Conservation (phyloP, 2,113 vertebrate species). For the Chloropsis cyanopogon region DNA sequence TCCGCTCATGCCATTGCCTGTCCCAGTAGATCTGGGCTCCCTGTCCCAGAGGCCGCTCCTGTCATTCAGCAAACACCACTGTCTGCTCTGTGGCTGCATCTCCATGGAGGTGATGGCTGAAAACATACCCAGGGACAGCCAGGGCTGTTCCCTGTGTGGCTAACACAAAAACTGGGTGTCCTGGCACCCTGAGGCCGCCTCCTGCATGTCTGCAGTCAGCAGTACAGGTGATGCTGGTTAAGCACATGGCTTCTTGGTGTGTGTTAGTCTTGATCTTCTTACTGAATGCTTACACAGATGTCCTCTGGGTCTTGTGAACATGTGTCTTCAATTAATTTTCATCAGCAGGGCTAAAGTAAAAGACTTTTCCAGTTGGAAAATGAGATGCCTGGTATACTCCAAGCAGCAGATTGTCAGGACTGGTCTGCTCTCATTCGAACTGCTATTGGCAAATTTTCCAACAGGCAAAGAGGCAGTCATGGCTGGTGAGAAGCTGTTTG, state of each 20-base stretch:
- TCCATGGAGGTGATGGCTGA: rapidly evolving
- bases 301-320: constrained; percentile 23
- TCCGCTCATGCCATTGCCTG: background rate
- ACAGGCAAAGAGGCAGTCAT: background rate
- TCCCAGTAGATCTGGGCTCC: background rate
- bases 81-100: background rate
- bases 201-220: background rate
- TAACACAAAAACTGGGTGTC: background rate
- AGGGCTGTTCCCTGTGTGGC: background rate
- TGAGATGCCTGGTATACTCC: background rate
- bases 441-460: background rate
- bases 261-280: constrained; percentile 42
- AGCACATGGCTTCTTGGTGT: constrained; percentile 2
- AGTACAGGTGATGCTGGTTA: constrained; percentile 29
- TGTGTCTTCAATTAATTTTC: constrained; percentile 41
- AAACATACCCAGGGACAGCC: background rate
- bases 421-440: background rate
- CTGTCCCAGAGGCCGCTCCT: background rate
- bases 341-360: background rate
- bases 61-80: background rate
- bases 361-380: constrained; percentile 30
- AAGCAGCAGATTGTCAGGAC: background rate
- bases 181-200: background rate
- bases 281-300: constrained; percentile 29
- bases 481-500: background rate